phyloP scores from a whole-genome alignment of 2,113 vertebrate species.

The Anarrhichthys ocellatus region DNA sequence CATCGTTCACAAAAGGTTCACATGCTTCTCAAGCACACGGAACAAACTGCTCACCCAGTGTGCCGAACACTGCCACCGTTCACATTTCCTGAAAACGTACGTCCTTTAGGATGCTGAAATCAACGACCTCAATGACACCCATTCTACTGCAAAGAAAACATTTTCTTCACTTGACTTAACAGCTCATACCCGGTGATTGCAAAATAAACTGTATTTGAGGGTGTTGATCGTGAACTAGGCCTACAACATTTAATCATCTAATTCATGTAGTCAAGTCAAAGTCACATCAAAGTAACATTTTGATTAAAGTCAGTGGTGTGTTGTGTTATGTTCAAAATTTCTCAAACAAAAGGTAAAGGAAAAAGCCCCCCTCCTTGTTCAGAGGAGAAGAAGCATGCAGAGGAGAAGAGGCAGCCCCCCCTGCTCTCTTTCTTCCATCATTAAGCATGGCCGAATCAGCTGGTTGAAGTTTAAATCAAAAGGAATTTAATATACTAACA shows the following conservation, averaged over 20 bases:
- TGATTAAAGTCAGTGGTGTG: neutral
- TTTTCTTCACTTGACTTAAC: slow-evolving; percentile 10
- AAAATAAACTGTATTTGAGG: neutral
- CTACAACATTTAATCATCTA: neutral
- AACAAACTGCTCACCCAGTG: slow-evolving; percentile 3
- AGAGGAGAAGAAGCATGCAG: too few species aligned
- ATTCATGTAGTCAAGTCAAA: neutral
- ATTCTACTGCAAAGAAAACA: slow-evolving; percentile 11
- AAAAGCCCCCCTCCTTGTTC: too few species aligned
- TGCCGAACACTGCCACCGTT: neutral
- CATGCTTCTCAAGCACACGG: slow-evolving; percentile 22
- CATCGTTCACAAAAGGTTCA: slow-evolving; percentile 55
- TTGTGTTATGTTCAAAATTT: too few species aligned
- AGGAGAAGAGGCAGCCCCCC: too few species aligned
- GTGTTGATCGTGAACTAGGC: neutral
- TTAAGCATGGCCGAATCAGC: too few species aligned
- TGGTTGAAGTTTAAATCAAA: too few species aligned
- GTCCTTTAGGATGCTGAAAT: slow-evolving; percentile 37
- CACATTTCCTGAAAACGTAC: slow-evolving; percentile 1
- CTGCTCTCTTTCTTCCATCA: too few species aligned
- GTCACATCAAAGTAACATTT: neutral
- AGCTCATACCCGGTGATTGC: neutral
- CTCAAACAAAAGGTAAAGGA: too few species aligned
- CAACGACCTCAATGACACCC: slow-evolving; percentile 22
- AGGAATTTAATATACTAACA: too few species aligned